Evolutionary conservation across 2,113 vertebrate genomes (phyloP).

Genomic region (Heterotilapia buettikoferi): DNA sequence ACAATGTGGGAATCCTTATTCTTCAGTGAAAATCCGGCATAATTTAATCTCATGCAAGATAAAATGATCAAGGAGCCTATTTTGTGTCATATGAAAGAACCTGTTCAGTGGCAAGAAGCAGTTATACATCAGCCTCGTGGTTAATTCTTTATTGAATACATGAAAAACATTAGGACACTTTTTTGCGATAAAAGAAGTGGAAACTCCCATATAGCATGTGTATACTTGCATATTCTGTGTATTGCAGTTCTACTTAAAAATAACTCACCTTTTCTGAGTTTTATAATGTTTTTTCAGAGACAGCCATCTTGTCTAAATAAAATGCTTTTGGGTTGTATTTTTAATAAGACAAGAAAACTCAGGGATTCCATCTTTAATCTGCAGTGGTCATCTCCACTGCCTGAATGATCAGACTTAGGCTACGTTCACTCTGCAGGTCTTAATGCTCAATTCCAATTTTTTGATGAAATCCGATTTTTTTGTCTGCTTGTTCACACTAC

Average conservation of each 20-base stretch:
- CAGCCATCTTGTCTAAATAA: neutral
- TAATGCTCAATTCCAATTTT: neutral
- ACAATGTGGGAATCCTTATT: constrained; percentile 1
- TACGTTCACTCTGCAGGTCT: neutral
- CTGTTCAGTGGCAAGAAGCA: neutral
- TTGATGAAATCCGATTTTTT: neutral
- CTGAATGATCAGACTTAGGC: neutral
- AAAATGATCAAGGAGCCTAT: constrained; percentile 45
- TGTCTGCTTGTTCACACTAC: neutral
- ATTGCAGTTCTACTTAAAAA: neutral
- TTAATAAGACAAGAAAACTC: neutral
- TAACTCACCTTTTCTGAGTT: neutral
- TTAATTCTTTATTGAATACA: constrained; percentile 9
- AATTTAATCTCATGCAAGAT: constrained; percentile 8
- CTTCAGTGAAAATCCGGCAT: constrained; percentile 4
- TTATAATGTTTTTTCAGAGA: neutral
- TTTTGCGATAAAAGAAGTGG: neutral
- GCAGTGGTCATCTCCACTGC: neutral
- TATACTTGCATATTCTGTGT: neutral
- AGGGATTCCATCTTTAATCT: neutral
- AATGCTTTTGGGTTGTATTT: neutral
- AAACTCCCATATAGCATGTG: neutral
- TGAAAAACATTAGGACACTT: neutral
- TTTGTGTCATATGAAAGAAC: constrained; percentile 21
- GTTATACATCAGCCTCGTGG: neutral